Percentiles rank a stretch among this genome's conserved stretches.
These are phyloP conservation scores for Plectrocnemia conspersa DNA, from an alignment of 1,140 invertebrate species.

Conservation along the genomic window DNA sequence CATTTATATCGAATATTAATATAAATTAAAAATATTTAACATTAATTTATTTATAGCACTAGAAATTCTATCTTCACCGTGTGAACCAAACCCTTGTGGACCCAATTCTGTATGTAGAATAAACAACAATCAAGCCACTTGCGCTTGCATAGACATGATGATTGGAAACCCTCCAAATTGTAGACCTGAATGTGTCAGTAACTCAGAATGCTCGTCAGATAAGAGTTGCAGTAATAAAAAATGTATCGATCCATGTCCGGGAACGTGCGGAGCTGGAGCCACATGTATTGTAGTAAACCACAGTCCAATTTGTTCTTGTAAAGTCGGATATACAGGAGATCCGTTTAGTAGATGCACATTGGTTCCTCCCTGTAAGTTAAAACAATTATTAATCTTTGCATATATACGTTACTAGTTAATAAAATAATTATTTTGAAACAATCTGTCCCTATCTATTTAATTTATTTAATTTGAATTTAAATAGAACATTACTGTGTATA, in stretches of 20 bases:
- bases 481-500: constrained; percentile 2
- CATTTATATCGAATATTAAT: neutral
- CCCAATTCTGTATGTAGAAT: constrained; percentile 66
- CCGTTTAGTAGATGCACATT: constrained; percentile 52
- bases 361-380: constrained; percentile 43
- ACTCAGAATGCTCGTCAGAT: constrained; percentile 74
- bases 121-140: constrained; percentile 55
- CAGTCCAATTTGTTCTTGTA: constrained; percentile 56
- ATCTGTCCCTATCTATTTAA: no score
- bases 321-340: constrained; percentile 53
- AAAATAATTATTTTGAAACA: no score
- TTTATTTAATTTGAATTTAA: constrained; percentile 2
- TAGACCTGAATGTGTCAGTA: constrained; percentile 73
- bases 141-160: constrained; percentile 59
- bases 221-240: constrained; percentile 68
- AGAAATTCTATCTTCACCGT: constrained; percentile 53
- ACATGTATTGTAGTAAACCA: constrained; percentile 57
- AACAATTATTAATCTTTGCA: no score
- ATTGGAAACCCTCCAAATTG: constrained; percentile 60
- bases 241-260: constrained; percentile 59
- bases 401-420: no score
- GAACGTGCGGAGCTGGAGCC: constrained; percentile 57
- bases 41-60: constrained; percentile 19
- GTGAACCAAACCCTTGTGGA: constrained; percentile 66
- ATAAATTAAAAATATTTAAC: constrained; percentile 19